These are phyloP conservation scores for Sycobia sp. DNA, from an alignment of 1,140 invertebrate species.

Conservation along the genomic window DNA sequence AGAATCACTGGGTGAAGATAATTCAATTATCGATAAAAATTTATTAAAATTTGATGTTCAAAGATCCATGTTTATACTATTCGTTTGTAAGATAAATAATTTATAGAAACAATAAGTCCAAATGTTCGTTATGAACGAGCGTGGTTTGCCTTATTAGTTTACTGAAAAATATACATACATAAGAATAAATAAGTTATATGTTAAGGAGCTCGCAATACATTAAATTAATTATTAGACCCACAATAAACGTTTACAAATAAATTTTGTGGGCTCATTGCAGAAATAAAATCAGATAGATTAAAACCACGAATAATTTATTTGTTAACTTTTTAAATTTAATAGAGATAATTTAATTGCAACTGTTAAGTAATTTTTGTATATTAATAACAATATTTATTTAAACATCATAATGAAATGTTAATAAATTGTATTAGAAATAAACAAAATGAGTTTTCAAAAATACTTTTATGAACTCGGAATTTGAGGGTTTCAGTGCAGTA, in stretches of 20 bases:
- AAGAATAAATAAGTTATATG: constrained; percentile 15
- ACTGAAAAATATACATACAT: constrained; percentile 10
- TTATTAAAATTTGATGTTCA: neutral
- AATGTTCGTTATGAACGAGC: constrained; percentile 18
- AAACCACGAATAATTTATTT: constrained; percentile 4
- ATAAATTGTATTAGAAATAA: too few relatives aligned
- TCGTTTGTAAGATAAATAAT: constrained; percentile 24
- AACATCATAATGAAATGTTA: constrained; percentile 8
- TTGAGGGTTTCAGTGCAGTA: too few relatives aligned
- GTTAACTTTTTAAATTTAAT: neutral
- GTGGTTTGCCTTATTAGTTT: constrained; percentile 27
- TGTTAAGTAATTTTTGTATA: constrained; percentile 11
- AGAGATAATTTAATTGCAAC: constrained; percentile 7
- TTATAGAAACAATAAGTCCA: constrained; percentile 23
- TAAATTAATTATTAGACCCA: constrained; percentile 3
- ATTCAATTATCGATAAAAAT: neutral
- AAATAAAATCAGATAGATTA: neutral
- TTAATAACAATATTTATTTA: neutral
- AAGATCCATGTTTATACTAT: neutral
- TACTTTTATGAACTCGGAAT: too few relatives aligned
- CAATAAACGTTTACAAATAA: constrained; percentile 6
- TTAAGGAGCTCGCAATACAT: constrained; percentile 19
- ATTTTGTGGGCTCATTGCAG: constrained; percentile 1
- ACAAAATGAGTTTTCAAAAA: too few relatives aligned
- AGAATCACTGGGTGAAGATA: too few relatives aligned